Conservation (phyloP, 2,888 invertebrate species). For the Strigamia crassipes region DNA sequence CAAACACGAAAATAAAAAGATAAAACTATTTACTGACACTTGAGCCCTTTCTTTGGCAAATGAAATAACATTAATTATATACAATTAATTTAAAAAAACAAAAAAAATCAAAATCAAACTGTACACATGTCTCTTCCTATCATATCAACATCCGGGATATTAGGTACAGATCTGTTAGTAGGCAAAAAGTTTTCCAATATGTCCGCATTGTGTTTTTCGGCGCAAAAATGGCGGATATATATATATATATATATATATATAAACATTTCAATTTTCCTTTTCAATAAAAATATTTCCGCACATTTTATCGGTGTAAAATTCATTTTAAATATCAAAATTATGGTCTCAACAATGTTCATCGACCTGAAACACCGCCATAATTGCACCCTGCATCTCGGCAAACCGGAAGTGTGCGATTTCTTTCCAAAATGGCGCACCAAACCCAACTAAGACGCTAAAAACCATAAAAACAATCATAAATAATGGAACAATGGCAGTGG, state of each 20-base stretch:
- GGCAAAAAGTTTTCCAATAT: not conserved
- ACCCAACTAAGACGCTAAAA: not conserved
- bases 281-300: not conserved
- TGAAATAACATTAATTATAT: not conserved
- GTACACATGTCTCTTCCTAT: not conserved
- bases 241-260: no score
- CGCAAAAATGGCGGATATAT: constrained; percentile 1
- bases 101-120: not conserved
- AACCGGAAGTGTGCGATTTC: no score
- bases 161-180: constrained; percentile 3
- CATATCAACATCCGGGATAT: no score
- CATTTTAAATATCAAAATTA: not conserved
- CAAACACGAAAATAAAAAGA: not conserved
- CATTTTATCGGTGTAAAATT: not conserved
- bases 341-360: not conserved
- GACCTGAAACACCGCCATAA: not conserved
- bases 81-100: not conserved
- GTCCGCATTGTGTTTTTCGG: not conserved
- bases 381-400: not conserved
- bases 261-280: not conserved
- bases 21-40: not conserved
- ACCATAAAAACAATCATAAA: not conserved
- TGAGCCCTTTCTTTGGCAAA: constrained; percentile 7
- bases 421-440: not conserved
- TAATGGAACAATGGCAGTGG: not conserved